Base-by-base conservation (phyloP, 1,140 invertebrate genomes). In the Manduca sexta region DNA sequence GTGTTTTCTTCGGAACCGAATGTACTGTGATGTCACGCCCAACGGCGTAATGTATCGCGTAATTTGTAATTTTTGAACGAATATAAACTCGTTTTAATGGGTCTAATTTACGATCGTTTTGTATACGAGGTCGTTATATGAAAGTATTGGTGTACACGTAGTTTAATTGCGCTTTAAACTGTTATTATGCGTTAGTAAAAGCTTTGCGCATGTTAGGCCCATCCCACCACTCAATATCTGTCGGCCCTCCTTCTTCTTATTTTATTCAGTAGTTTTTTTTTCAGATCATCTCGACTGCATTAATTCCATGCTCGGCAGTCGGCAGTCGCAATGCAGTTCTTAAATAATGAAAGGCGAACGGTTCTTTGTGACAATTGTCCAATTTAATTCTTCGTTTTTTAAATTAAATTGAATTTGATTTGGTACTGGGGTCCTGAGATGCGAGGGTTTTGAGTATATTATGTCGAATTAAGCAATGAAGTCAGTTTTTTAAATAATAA, bases 1-100 rank as follows among this genome's bases (percentile, higher is more conserved):
- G 74, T 76, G 74, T 75, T 82, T 70, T 85, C 69, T 82, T 79
- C 72, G 74, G 60, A 67, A 74, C 69, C 60, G 69, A 74, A 74
- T 82, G 79, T 82, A 76, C 82, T 85, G 79, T 84, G 76, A 85
- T 85, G 82, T 85, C 78, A 85, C 82, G 79, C 82, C 79, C 82
- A 83, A 60, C 79, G 69, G 73, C 79, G 78, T 85, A 84, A 83
- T 74, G 70, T 80, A 83, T 84, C 79, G 82, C 77, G 82, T 82
- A 85, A 85, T 85, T 80, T 80, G 53, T 69, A 52, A 58, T 66
- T 60, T 58, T 64, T 61, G 70, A 81, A 60, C 35, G 61, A 63
- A 61, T 74, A 66, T 83, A 78, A 80, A 81, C 77, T 74, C 64
- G 79, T 76, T 83, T 78, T 78, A 78, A 83, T 81, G 80, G 76